Evolutionary conservation across 1,140 invertebrate species (phyloP).

Genomic region (Lepidostoma basale): DNA sequence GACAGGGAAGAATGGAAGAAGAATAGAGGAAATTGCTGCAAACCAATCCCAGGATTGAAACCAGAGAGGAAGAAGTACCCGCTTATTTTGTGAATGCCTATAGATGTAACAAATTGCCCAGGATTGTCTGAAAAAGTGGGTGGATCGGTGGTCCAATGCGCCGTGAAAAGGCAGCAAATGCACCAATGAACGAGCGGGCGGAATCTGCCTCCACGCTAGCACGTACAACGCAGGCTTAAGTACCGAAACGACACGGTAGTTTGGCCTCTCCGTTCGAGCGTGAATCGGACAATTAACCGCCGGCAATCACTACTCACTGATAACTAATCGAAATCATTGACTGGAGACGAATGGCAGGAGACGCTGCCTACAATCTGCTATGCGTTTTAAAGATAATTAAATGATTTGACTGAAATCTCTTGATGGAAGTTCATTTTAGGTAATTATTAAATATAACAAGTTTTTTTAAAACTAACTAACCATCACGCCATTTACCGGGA

Average conservation of each 20-base stretch:
- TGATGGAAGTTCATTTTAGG: not conserved
- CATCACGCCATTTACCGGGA: no score
- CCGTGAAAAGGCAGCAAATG: slow-evolving; percentile 4
- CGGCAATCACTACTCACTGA: not conserved
- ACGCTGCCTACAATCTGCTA: no score
- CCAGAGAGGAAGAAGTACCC: no score
- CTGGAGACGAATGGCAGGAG: no score
- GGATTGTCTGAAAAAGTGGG: not conserved
- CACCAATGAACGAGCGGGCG: no score
- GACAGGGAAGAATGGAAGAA: no score
- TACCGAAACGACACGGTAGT: slow-evolving; percentile 7
- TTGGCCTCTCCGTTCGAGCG: slow-evolving; percentile 9
- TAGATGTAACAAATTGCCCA: no score
- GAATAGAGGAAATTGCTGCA: no score
- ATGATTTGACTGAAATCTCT: not conserved
- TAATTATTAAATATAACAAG: not conserved
- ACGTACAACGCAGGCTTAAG: not conserved
- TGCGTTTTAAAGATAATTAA: no score
- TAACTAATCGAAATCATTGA: not conserved
- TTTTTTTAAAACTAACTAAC: not conserved
- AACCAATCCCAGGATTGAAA: no score
- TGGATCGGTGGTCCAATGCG: not conserved
- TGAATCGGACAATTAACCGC: not conserved
- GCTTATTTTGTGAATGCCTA: no score
- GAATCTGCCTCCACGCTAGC: not conserved